Percentiles rank a stretch among this genome's conserved stretches.
Evolutionary conservation across 2,113 vertebrate species (phyloP).

Genomic region (Microtus pennsylvanicus): DNA sequence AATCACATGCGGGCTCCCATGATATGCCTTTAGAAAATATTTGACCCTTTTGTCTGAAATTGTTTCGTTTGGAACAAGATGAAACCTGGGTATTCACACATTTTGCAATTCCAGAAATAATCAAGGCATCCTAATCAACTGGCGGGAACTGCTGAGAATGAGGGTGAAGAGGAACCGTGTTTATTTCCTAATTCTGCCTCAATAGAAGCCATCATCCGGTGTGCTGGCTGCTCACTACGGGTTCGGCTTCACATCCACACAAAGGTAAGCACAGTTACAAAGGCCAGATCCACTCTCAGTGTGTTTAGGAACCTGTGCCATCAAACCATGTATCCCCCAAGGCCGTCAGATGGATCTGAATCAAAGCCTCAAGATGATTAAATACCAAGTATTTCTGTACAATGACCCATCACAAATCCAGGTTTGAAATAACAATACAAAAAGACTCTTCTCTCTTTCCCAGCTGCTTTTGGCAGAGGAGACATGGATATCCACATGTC

Average conservation of each 20-base stretch:
- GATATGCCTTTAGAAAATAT: not conserved
- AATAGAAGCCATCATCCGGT: not conserved
- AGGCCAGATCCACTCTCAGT: not conserved
- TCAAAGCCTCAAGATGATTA: slow-evolving; percentile 63
- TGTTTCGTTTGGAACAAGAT: slow-evolving; percentile 46
- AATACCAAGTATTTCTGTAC: slow-evolving; percentile 69
- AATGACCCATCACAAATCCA: slow-evolving; percentile 64
- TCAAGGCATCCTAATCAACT: not conserved
- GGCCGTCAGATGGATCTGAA: slow-evolving; percentile 58
- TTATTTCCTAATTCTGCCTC: slow-evolving; percentile 27
- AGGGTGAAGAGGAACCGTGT: not conserved
- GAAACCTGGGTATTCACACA: not conserved
- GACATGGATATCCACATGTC: slow-evolving; percentile 5
- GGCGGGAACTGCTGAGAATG: slow-evolving; percentile 19
- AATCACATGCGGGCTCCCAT: not conserved
- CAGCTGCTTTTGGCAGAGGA: slow-evolving; percentile 59
- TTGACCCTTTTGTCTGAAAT: slow-evolving; percentile 34
- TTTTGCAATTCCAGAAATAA: slow-evolving; percentile 54
- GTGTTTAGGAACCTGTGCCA: slow-evolving; percentile 61
- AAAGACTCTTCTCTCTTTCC: slow-evolving; percentile 61
- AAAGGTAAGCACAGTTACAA: not conserved
- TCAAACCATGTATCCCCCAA: slow-evolving; percentile 46
- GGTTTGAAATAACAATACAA: slow-evolving; percentile 64
- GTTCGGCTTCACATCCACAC: slow-evolving; percentile 19
- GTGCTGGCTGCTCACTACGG: not conserved